phyloP scores from a whole-genome alignment of 2,797 vertebrate species.

The Chelmon rostratus region DNA sequence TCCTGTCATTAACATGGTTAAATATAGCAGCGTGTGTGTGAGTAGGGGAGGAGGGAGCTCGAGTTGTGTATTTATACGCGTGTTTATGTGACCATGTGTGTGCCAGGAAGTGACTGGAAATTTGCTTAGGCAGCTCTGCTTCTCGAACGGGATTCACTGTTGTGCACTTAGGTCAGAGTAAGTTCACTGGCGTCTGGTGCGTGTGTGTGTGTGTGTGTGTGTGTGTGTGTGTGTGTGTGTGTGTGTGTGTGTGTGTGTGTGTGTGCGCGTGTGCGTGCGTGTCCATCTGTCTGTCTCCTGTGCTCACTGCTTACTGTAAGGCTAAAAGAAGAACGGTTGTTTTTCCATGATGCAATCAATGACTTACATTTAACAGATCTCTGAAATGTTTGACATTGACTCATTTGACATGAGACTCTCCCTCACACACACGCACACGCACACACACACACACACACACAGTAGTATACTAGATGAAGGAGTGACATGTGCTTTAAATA shows the following conservation, averaged over 20 bases:
- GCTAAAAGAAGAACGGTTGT: slow-evolving; percentile 46
- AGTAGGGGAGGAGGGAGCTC: slow-evolving; percentile 30
- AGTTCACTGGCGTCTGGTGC: slow-evolving; percentile 49
- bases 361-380: slow-evolving; percentile 50
- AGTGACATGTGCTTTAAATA: slow-evolving; percentile 22
- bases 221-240: slow-evolving; percentile 15
- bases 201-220: slow-evolving; percentile 37
- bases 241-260: slow-evolving; percentile 16
- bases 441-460: slow-evolving; percentile 50
- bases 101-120: slow-evolving; percentile 66
- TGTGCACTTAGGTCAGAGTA: slow-evolving; percentile 51
- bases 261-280: slow-evolving; percentile 12
- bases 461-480: slow-evolving; percentile 7
- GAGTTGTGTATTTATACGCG: slow-evolving; percentile 68
- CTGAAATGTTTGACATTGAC: slow-evolving; percentile 55
- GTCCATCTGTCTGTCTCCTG: slow-evolving; percentile 39
- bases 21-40: slow-evolving; percentile 73
- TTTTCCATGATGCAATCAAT: slow-evolving; percentile 67
- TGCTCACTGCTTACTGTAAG: slow-evolving; percentile 27
- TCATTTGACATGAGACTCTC: slow-evolving; percentile 30
- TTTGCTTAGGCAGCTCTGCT: slow-evolving; percentile 61
- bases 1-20: slow-evolving; percentile 70
- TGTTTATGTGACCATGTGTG: slow-evolving; percentile 63
- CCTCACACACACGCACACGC: slow-evolving; percentile 43
- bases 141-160: slow-evolving; percentile 50